Evolutionary conservation across 2,113 vertebrate species (phyloP).

Genomic region (Sarotherodon lohbergeri): DNA sequence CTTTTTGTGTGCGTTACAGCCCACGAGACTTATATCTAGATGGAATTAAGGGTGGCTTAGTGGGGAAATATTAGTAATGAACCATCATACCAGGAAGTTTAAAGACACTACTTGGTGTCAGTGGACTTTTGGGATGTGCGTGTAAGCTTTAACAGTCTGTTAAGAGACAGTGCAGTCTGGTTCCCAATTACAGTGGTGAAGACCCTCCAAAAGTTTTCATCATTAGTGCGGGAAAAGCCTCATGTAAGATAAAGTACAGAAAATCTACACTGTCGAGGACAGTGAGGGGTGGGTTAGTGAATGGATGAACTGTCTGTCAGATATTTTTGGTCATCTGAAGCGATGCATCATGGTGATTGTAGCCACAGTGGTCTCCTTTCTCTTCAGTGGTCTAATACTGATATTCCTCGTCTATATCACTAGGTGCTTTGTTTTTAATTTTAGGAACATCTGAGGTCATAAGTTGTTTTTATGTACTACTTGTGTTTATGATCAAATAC

Average conservation of each 20-base stretch:
- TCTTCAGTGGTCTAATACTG: not conserved
- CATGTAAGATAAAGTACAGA: not conserved
- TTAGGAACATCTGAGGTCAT: not conserved
- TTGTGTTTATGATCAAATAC: not conserved
- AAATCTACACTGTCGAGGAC: not conserved
- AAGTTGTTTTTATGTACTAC: not conserved
- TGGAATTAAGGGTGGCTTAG: not conserved
- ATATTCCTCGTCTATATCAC: not conserved
- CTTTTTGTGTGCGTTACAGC: not conserved
- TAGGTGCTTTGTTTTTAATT: not conserved
- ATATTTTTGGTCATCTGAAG: not conserved
- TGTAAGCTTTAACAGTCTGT: not conserved
- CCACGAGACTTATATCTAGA: not conserved
- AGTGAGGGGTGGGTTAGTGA: not conserved
- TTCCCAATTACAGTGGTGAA: not conserved
- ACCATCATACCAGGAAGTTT: not conserved
- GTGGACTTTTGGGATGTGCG: not conserved
- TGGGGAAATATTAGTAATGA: slow-evolving; percentile 24
- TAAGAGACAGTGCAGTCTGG: not conserved
- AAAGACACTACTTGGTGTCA: not conserved
- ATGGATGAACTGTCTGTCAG: not conserved
- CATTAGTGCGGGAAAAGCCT: not conserved
- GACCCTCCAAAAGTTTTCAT: not conserved
- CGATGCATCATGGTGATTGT: not conserved
- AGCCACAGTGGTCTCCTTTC: not conserved